Base-by-base conservation (phyloP, 92 coral and sea anemone genomes). In the Epizoanthus scotinus region DNA sequence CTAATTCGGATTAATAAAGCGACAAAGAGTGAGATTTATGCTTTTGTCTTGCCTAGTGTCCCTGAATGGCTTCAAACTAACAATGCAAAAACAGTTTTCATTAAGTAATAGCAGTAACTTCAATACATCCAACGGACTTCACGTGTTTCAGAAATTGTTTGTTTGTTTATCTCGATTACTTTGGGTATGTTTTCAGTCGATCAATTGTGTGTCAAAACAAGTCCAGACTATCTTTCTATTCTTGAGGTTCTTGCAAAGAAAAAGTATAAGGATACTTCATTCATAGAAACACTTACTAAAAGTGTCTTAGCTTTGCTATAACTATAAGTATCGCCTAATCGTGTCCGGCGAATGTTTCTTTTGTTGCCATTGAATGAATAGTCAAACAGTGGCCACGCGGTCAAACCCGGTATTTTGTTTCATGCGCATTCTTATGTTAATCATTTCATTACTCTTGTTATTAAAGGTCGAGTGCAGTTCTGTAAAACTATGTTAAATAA, bases 401-500 rank as follows among this genome's bases (percentile, higher is more conserved):
- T 58, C 47, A 29, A 55, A 28, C 20, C 31, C 58, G 21, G 65
- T 25, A 44, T 59, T 75, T 75, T 75, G 68, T 75, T 59, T 75
- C 42, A 18, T 58, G 44, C 59, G 59, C 54, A 59, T 75, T 75
- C 53, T 75, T 22, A 75, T 75, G 81, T 67, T 59, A 75, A 75
- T 75, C 28, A 8, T 58, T 21, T 8, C 29, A 36, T 36, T 74
- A 57, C 67, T 29, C 21, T 59, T 40, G 55, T 75, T 75, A 58
- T 75, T 10, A 75, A 73, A 38, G 54, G 55, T 36, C 13, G 67
- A 75, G 67, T 75, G 68, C 47, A 59, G 67, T 8, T 14, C 68
- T 75, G 81, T 75, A 38, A 75, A 75, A 40, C 81, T 75, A 75
- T 75, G 68, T 57, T 75, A 75, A 75, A 75, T 67, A 75, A 75